Conservation (phyloP, 2,113 vertebrate species). For the Terrapene triunguis region DNA sequence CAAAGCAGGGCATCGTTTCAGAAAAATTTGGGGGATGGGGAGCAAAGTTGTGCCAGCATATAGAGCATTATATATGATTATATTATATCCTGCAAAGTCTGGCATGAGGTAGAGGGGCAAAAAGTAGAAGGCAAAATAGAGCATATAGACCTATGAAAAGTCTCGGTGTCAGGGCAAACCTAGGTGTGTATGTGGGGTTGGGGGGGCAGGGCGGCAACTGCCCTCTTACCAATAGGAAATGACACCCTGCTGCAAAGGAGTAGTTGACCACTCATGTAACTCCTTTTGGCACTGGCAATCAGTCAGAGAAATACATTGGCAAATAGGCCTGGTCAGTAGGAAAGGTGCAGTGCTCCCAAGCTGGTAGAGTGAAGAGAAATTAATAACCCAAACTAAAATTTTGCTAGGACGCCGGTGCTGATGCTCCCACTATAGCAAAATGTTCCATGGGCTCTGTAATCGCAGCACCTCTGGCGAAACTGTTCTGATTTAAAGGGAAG, state of each 20-base stretch:
- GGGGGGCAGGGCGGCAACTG: background rate
- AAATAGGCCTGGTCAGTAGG: background rate
- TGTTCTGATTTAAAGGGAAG: background rate
- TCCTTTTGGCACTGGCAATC: background rate
- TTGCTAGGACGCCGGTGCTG: background rate
- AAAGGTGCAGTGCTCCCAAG: background rate
- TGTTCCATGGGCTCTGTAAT: accelerated
- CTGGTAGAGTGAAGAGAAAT: background rate
- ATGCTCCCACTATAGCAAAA: background rate
- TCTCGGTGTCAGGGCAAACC: background rate
- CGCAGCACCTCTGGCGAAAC: background rate
- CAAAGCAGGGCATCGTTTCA: background rate
- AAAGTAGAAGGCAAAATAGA: background rate
- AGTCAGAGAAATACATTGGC: background rate
- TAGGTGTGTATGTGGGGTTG: background rate
- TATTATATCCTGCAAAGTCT: background rate
- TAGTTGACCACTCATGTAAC: background rate
- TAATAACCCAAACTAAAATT: background rate
- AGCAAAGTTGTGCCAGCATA: background rate
- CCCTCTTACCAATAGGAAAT: background rate
- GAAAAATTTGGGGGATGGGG: background rate
- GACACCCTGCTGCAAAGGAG: background rate
- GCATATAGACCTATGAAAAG: background rate
- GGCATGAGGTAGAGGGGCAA: background rate
- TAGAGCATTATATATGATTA: background rate